phyloP scores from a whole-genome alignment of 2,888 invertebrate genomes.

The Hydropsyche betteni region DNA sequence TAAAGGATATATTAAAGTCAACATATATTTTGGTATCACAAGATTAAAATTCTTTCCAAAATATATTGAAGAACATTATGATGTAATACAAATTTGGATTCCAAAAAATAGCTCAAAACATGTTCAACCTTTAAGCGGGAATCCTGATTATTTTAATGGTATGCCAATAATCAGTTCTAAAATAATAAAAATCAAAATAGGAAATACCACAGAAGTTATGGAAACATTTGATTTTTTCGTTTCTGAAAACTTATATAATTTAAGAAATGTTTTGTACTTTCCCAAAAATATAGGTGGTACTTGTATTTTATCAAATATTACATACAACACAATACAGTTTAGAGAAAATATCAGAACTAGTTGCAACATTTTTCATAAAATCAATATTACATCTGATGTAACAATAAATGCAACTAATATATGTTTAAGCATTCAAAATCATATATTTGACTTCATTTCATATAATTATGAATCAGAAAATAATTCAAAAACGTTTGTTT shows the following conservation, averaged over 20 bases:
- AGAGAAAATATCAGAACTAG: conserved; percentile 56
- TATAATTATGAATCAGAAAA: conserved; percentile 53
- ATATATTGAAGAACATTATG: conserved; percentile 22
- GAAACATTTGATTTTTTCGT: conserved; percentile 41
- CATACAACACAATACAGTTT: conserved; percentile 56
- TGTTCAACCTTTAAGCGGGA: conserved; percentile 44
- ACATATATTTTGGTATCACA: conserved; percentile 43
- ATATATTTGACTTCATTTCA: conserved; percentile 55
- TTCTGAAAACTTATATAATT: conserved; percentile 49
- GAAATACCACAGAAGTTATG: conserved; percentile 9
- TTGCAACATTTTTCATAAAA: conserved; percentile 54
- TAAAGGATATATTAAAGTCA: conserved; percentile 46
- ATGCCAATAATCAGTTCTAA: conserved; percentile 43
- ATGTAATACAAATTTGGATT: conserved; percentile 40
- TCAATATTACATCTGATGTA: conserved; percentile 31
- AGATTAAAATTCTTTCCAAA: neutral
- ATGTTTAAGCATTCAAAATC: conserved; percentile 56
- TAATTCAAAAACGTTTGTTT: conserved; percentile 57
- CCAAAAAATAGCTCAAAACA: conserved; percentile 43
- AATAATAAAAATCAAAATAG: conserved; percentile 52
- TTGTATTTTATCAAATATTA: conserved; percentile 55
- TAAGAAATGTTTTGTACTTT: conserved; percentile 56
- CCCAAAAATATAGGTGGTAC: conserved; percentile 56
- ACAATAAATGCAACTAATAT: conserved; percentile 53
- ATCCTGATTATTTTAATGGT: conserved; percentile 36